Evolutionary conservation across 2,113 vertebrate genomes (phyloP), one percentile per base, ranked within the genome.

Genomic region (Calonectris borealis): DNA sequence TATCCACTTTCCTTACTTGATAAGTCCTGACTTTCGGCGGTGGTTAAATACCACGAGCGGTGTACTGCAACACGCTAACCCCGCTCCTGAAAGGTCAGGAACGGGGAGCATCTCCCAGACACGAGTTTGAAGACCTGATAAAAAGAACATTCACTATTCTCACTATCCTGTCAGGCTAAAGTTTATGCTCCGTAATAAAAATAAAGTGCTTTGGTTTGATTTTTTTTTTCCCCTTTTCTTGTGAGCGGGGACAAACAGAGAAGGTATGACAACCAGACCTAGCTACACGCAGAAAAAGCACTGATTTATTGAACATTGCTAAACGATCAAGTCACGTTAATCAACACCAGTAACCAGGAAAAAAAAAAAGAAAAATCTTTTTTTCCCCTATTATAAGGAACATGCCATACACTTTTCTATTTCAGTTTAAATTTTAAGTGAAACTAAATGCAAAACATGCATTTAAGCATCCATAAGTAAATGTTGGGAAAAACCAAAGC

Each of bases 11-110:
- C 60, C 57, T 61, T 34, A 36, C 78, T 17, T 31, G 10, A 4
- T 20, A 65, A 88, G 34, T 13, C 42, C 44, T 44, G 44, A 58
- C 14, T 90, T 94, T 76, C 21, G 13, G 54, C 1, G 3, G 46
- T 15, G 34, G 38, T 27, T 58, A 29, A 83, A 70, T 11, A 25
- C 25, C 15, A 16, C 0, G 2, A n/a, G 76, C 1, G 4, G 11
- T 7, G 34, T 13, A 17, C 34, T 55, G 58, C 49, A 44, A 17
- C 38, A 22, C 16, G 6, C 27, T 12, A 81, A 69, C 60, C 80
- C 89, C 36, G 54, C 3, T 9, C 54, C 66, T 20, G n/a, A 46
- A 54, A 17, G 16, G 54, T 52, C 68, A 44, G 52, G 40, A 68
- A 42, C 0, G 7, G 26, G 22, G 22, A 77, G 38, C 8, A 1